These are phyloP conservation scores for Eospalax fontanierii DNA, from an alignment of 2,797 vertebrate genomes.

Conservation along the genomic window DNA sequence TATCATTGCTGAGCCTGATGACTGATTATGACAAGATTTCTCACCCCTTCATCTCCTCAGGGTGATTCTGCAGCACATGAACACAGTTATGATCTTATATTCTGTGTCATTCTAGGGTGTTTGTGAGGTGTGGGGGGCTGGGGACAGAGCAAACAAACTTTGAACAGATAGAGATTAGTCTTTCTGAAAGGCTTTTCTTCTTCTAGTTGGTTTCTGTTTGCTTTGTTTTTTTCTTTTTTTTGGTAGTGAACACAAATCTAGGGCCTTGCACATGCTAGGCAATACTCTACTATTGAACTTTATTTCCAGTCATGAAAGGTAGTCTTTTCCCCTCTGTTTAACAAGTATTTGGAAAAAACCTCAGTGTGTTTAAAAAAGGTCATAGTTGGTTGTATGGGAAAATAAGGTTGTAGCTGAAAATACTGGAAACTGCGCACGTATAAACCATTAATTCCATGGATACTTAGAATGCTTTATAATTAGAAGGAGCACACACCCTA, in stretches of 20 bases:
- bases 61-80: slow-evolving; percentile 34
- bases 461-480: slow-evolving; percentile 46
- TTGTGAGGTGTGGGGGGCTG: no score
- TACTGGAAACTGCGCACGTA: slow-evolving; percentile 36
- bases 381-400: neutral
- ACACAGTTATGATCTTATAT: neutral
- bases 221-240: neutral
- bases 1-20: slow-evolving; percentile 45
- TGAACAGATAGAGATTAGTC: slow-evolving; percentile 5
- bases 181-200: slow-evolving; percentile 8
- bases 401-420: slow-evolving; percentile 42
- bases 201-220: neutral
- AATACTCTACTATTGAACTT: neutral
- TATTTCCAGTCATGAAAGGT: neutral
- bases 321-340: slow-evolving; percentile 11
- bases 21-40: slow-evolving; percentile 46
- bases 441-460: slow-evolving; percentile 44
- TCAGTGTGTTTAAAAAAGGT: neutral
- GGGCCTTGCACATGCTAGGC: no score
- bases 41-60: neutral
- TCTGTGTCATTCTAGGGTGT: slow-evolving; percentile 4
- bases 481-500: neutral
- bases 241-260: neutral
- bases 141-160: neutral
- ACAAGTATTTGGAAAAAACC: slow-evolving; percentile 11